Conservation (phyloP, 1,140 invertebrate species). For the Nebria ingens region DNA sequence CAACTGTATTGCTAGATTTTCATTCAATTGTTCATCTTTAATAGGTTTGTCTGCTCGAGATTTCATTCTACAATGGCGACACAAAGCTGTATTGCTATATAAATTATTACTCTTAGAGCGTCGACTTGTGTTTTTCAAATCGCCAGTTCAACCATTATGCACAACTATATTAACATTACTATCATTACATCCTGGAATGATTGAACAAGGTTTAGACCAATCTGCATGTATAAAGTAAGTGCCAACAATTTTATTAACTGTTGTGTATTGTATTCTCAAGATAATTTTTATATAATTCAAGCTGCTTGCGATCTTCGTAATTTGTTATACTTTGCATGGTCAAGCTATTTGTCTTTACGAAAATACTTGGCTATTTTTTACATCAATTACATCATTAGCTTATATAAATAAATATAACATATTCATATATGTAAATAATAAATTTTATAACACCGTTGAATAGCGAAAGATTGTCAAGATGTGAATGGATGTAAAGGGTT, state of each 20-base stretch:
- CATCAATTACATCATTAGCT: too few relatives aligned
- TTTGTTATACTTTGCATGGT: too few relatives aligned
- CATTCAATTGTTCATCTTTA: slow-evolving; percentile 26
- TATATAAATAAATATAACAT: too few relatives aligned
- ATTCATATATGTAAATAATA: too few relatives aligned
- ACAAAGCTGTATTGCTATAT: slow-evolving; percentile 87
- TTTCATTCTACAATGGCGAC: slow-evolving; percentile 75
- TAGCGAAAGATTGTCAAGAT: too few relatives aligned
- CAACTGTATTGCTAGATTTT: background rate
- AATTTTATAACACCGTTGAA: too few relatives aligned
- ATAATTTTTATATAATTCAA: too few relatives aligned
- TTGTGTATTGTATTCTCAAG: background rate
- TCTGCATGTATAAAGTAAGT: slow-evolving; percentile 70
- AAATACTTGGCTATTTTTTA: too few relatives aligned
- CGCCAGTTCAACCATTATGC: slow-evolving; percentile 84
- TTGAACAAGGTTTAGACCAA: slow-evolving; percentile 77
- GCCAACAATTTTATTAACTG: slow-evolving; percentile 11
- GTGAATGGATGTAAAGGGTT: too few relatives aligned
- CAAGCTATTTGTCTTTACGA: too few relatives aligned
- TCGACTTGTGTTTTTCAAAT: slow-evolving; percentile 84
- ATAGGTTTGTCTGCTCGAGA: slow-evolving; percentile 69
- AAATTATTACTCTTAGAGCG: slow-evolving; percentile 87
- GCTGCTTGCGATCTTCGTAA: too few relatives aligned
- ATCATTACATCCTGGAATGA: slow-evolving; percentile 80
- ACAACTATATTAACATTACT: slow-evolving; percentile 77